Conservation (phyloP, 2,113 vertebrate genomes). For the Bungarus multicinctus region DNA sequence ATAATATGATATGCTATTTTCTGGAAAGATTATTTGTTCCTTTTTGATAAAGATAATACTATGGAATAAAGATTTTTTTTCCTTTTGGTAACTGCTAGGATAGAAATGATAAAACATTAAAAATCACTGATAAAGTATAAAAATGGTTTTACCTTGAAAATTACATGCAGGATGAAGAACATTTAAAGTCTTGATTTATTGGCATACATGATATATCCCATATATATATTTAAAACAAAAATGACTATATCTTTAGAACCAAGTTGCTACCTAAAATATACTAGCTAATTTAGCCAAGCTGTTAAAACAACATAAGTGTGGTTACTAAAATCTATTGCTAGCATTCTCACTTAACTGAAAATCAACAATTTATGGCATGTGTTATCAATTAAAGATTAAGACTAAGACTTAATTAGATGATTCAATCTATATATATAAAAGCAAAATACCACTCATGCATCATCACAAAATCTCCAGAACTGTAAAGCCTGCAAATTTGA, state of each 20-base stretch:
- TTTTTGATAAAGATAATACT: not conserved
- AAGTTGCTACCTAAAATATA: not conserved
- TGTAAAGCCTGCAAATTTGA: too few species aligned
- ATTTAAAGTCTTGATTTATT: not conserved
- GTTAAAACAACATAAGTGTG: not conserved
- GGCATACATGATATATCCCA: not conserved
- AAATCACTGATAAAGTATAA: not conserved
- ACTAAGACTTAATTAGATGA: not conserved
- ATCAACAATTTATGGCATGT: not conserved
- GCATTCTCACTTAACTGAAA: not conserved
- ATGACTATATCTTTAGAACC: not conserved
- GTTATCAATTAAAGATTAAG: not conserved
- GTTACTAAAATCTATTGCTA: not conserved
- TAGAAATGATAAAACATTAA: not conserved
- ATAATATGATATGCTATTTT: not conserved
- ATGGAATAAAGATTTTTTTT: not conserved
- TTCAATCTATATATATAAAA: too few species aligned
- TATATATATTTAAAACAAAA: not conserved
- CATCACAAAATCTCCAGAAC: too few species aligned
- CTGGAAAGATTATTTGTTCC: not conserved
- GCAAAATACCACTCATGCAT: too few species aligned
- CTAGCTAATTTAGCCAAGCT: not conserved
- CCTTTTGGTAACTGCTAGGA: not conserved
- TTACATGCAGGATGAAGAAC: not conserved
- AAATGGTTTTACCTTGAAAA: not conserved